Evolutionary conservation across 2,113 vertebrate species (phyloP).

Genomic region (Chaenogobius annularis): DNA sequence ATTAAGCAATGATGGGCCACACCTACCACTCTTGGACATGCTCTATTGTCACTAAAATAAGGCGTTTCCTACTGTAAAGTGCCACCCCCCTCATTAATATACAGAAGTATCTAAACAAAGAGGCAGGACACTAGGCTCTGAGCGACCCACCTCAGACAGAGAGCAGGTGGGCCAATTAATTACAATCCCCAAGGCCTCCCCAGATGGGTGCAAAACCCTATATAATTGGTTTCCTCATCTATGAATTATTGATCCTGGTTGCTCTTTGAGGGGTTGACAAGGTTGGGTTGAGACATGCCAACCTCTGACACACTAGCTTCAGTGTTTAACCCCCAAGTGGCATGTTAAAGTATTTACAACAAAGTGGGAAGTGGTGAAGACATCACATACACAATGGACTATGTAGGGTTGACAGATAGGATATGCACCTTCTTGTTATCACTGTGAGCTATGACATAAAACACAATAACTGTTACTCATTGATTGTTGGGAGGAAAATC

Average conservation of each 20-base stretch:
- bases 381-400: neutral
- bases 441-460: neutral
- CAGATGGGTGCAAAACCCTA: slow-evolving; percentile 56
- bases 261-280: slow-evolving; percentile 58
- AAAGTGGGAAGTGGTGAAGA: slow-evolving; percentile 20
- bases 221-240: slow-evolving; percentile 77
- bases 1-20: slow-evolving; percentile 4
- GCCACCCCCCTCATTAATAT: slow-evolving; percentile 29
- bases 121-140: slow-evolving; percentile 7
- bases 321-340: slow-evolving; percentile 45
- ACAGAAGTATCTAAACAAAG: slow-evolving; percentile 58
- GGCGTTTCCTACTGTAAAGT: slow-evolving; percentile 8
- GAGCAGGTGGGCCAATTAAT: slow-evolving; percentile 82
- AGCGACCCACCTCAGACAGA: slow-evolving; percentile 41
- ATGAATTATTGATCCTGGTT: slow-evolving; percentile 80
- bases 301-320: slow-evolving; percentile 38
- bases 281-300: slow-evolving; percentile 28
- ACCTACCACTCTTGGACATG: slow-evolving; percentile 29
- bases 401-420: neutral
- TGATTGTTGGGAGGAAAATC: neutral
- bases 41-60: slow-evolving; percentile 34
- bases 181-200: slow-evolving; percentile 59
- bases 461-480: neutral
- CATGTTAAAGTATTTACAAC: slow-evolving; percentile 22
- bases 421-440: neutral